Percentiles rank a stretch among this genome's conserved stretches.
These are phyloP conservation scores for Melikaiella ostensackeni DNA, from an alignment of 2,888 invertebrate species.

Conservation along the genomic window DNA sequence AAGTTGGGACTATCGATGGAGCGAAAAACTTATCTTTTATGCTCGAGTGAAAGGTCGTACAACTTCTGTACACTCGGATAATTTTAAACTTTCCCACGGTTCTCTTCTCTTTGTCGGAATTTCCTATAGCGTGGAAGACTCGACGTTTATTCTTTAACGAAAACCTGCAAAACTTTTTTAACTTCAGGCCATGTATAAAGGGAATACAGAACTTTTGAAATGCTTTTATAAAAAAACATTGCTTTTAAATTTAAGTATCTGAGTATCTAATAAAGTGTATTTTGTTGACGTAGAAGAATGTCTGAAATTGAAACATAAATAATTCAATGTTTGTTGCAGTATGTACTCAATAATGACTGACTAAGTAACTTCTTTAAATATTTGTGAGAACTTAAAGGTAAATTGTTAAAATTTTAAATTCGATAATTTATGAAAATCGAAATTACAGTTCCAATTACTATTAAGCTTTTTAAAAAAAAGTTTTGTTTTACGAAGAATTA, in stretches of 20 bases:
- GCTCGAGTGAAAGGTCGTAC: not conserved
- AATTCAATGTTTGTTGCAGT: too few species aligned
- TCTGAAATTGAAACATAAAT: too few species aligned
- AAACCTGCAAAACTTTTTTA: not conserved
- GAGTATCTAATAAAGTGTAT: not conserved
- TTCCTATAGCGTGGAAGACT: not conserved
- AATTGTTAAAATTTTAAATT: too few species aligned
- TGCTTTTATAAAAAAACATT: not conserved
- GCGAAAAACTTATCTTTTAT: not conserved
- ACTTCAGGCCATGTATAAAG: not conserved
- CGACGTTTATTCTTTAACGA: not conserved
- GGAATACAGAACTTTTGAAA: not conserved
- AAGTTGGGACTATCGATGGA: not conserved
- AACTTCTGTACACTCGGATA: not conserved
- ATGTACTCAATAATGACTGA: too few species aligned
- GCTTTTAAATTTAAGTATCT: not conserved
- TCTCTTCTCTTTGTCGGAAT: not conserved
- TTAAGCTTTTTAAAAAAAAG: too few species aligned
- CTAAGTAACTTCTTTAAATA: too few species aligned
- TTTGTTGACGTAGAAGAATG: not conserved
- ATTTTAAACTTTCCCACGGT: not conserved
- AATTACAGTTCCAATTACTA: too few species aligned
- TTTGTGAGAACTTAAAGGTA: too few species aligned
- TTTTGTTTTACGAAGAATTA: too few species aligned
- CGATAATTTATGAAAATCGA: too few species aligned